phyloP scores from a whole-genome alignment of 2,113 vertebrate species.

The Rhinogobius similis region DNA sequence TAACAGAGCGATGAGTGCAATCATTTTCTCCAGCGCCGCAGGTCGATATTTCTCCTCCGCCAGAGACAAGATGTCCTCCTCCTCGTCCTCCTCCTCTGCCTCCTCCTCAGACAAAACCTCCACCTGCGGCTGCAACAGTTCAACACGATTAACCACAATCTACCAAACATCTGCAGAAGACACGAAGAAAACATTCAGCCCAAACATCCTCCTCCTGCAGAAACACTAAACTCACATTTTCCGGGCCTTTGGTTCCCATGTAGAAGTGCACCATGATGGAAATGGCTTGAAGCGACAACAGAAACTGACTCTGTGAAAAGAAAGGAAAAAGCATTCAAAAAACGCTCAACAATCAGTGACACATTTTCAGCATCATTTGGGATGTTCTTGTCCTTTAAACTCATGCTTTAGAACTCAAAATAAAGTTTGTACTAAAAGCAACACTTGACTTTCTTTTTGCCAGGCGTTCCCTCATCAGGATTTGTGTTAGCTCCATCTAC shows the following conservation, averaged over 20 bases:
- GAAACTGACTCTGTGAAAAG: constrained; percentile 90
- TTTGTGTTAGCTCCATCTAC: too few relatives aligned
- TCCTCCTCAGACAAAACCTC: constrained; percentile 99
- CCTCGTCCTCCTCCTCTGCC: constrained; percentile 96
- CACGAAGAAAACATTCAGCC: not conserved
- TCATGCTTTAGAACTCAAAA: too few relatives aligned
- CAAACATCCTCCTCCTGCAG: not conserved
- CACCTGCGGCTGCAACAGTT: constrained; percentile 86
- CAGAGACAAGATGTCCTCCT: constrained; percentile 96
- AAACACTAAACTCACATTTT: constrained; percentile 85
- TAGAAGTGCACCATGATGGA: constrained; percentile 99
- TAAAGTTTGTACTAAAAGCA: too few relatives aligned
- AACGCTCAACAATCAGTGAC: too few relatives aligned
- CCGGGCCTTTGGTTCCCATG: constrained; percentile 99
- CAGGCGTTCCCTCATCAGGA: too few relatives aligned
- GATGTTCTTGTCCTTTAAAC: too few relatives aligned
- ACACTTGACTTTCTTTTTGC: too few relatives aligned
- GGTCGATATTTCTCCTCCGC: constrained; percentile 98
- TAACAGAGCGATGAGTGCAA: constrained; percentile 95
- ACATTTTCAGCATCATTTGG: too few relatives aligned
- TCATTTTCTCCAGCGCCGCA: constrained; percentile 99
- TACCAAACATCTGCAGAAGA: not conserved
- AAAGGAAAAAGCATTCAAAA: constrained; percentile 1
- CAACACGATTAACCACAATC: not conserved
- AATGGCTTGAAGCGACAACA: constrained; percentile 96